Evolutionary conservation across 1,140 invertebrate species (phyloP).

Genomic region (Whitmania pigra): DNA sequence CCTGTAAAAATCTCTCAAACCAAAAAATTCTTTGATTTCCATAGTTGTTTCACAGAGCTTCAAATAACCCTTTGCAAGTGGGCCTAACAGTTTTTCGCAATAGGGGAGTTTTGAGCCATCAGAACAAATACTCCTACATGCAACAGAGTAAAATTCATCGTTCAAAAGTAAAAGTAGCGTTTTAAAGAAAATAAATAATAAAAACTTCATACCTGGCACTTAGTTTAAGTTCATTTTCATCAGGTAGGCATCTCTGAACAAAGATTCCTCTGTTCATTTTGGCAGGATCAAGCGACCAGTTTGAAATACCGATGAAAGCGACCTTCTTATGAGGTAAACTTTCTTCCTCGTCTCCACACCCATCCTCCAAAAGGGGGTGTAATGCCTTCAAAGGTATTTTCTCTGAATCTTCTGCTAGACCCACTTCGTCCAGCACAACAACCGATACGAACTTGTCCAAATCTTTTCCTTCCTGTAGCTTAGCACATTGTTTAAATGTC

Average conservation of each 20-base stretch:
- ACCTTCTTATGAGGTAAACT: slow-evolving; percentile 32
- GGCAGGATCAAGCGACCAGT: slow-evolving; percentile 38
- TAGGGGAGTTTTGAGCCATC: slow-evolving; percentile 21
- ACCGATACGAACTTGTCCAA: slow-evolving; percentile 33
- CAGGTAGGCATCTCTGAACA: slow-evolving; percentile 34
- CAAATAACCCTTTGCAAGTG: slow-evolving; percentile 32
- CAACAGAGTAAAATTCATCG: background rate
- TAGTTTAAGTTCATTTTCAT: slow-evolving; percentile 30
- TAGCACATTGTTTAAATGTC: slow-evolving; percentile 33
- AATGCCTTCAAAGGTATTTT: slow-evolving; percentile 38
- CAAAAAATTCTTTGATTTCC: slow-evolving; percentile 36
- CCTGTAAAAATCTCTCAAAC: slow-evolving; percentile 40
- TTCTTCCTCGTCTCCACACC: slow-evolving; percentile 31
- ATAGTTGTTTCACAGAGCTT: slow-evolving; percentile 29
- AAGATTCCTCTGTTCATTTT: slow-evolving; percentile 38
- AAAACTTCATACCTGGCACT: slow-evolving; percentile 28
- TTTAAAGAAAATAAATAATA: too few species aligned
- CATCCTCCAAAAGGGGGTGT: slow-evolving; percentile 35
- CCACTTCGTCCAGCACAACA: slow-evolving; percentile 38
- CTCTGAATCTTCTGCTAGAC: slow-evolving; percentile 35
- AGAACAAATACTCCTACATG: slow-evolving; percentile 33
- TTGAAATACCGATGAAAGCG: slow-evolving; percentile 39
- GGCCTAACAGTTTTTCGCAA: slow-evolving; percentile 26
- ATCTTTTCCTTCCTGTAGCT: slow-evolving; percentile 33
- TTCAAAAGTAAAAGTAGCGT: background rate